Evolutionary conservation across 1,140 invertebrate species (phyloP).

Genomic region (Drosophila malerkotliana): DNA sequence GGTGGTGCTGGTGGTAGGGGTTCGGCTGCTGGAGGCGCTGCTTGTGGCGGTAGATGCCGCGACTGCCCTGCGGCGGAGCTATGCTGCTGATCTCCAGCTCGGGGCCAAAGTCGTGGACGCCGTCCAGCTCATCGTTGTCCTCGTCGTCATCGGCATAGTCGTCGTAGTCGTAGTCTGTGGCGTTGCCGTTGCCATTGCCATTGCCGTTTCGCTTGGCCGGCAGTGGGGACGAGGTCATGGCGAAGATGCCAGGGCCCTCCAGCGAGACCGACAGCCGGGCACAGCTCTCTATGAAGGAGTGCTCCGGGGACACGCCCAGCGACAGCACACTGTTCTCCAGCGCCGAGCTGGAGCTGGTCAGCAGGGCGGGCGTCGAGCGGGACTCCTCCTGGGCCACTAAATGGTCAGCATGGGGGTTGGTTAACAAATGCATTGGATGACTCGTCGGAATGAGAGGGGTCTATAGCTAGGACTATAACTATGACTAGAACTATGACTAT

Average conservation of each 20-base stretch:
- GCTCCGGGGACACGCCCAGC: conserved; percentile 92
- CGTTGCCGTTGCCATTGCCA: conserved; percentile 46
- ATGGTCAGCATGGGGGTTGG: conserved; percentile 40
- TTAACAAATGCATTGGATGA: conserved; percentile 46
- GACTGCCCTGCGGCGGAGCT: conserved; percentile 41
- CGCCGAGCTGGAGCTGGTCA: conserved; percentile 87
- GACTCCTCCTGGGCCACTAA: conserved; percentile 89
- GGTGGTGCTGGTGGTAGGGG: conserved; percentile 33
- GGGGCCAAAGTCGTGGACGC: conserved; percentile 58
- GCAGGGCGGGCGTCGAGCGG: conserved; percentile 92
- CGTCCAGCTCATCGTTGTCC: conserved; percentile 70
- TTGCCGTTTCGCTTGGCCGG: conserved; percentile 61
- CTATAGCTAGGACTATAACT: conserved; percentile 9
- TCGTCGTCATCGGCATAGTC: conserved; percentile 72
- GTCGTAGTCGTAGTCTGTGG: conserved; percentile 73
- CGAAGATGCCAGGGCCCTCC: conserved; percentile 86
- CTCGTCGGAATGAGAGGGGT: conserved; percentile 16
- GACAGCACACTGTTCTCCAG: conserved; percentile 85
- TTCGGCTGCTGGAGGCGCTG: conserved; percentile 34
- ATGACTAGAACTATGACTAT: background rate
- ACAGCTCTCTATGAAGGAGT: conserved; percentile 93
- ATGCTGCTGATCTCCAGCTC: conserved; percentile 67
- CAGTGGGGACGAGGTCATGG: conserved; percentile 77
- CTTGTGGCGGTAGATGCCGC: conserved; percentile 39
- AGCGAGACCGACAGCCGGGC: conserved; percentile 93